phyloP scores from a whole-genome alignment of 2,113 vertebrate species.

The Limanda limanda region DNA sequence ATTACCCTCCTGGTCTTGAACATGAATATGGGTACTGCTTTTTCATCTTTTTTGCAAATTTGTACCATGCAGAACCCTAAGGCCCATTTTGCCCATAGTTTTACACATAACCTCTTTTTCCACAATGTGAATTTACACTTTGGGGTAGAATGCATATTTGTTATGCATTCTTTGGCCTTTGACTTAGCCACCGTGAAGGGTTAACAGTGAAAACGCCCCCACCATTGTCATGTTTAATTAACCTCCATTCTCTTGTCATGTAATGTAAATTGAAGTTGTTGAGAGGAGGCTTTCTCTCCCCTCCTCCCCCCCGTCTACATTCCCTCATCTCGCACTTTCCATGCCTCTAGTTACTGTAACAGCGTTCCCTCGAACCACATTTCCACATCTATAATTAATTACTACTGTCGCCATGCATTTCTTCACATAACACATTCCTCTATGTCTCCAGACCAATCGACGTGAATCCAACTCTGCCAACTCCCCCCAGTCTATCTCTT shows the following conservation, averaged over 20 bases:
- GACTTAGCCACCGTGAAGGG: slow-evolving; percentile 53
- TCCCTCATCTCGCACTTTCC: slow-evolving; percentile 50
- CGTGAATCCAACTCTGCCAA: slow-evolving; percentile 41
- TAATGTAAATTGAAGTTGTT: slow-evolving; percentile 77
- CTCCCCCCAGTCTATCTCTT: slow-evolving; percentile 37
- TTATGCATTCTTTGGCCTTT: slow-evolving; percentile 76
- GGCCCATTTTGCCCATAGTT: slow-evolving; percentile 2
- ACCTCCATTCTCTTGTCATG: slow-evolving; percentile 68
- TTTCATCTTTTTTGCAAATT: neutral
- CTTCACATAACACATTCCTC: slow-evolving; percentile 63
- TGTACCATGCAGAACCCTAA: neutral
- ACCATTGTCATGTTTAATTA: slow-evolving; percentile 78
- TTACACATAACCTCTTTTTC: neutral
- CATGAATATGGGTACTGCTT: neutral
- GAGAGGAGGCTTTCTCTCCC: slow-evolving; percentile 16
- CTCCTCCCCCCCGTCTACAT: slow-evolving; percentile 24
- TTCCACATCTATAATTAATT: slow-evolving; percentile 83
- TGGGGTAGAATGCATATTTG: slow-evolving; percentile 17
- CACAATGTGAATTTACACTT: slow-evolving; percentile 54
- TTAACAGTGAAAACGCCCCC: slow-evolving; percentile 62
- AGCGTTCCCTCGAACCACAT: slow-evolving; percentile 71
- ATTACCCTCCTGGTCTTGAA: neutral
- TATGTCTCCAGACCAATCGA: slow-evolving; percentile 55
- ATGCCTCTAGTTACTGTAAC: slow-evolving; percentile 79
- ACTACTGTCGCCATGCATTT: slow-evolving; percentile 74